Evolutionary conservation across 2,797 vertebrate species (phyloP), one percentile per base, ranked within the genome.

Genomic region (Anguilla megastoma): DNA sequence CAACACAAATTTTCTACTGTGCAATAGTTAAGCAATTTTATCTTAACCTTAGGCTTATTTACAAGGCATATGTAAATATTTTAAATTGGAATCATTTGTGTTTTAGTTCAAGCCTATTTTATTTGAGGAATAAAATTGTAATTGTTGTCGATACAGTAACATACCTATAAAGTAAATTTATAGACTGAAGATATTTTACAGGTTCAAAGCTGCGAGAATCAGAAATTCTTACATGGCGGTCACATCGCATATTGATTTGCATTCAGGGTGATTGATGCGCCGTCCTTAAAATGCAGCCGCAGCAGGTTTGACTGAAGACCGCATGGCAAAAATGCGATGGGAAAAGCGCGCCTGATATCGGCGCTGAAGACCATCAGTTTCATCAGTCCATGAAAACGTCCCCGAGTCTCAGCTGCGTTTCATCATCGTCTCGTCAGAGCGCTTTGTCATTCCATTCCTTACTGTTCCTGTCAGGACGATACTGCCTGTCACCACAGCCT

Each of bases 401-500:
- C 71, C 71, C 90, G 88, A 27, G 85, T 89, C 84, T 88, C 71
- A 91, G 89, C 86, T 76, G 85, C 89, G 88, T 86, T 50, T 50
- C 90, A 87, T 91, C 92, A 94, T 93, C 86, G 92, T 94, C 91
- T 93, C 56, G 10, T 24, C 36, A 8, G 36, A 18, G 30, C 3
- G 18, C 58, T 33, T 9, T 24, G 10, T 3, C 33, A 24, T 27
- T 45, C 4, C 3, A 24, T 80, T 41, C 41, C 41, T 45, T 45
- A 4, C 41, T 45, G 41, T 45, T 5, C 41, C 41, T 45, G 50
- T n/a, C 41, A 24, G 2, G 3, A n/a, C 21, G n/a, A 7, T 6
- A n/a, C 41, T n/a, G 9, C n/a, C 41, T 50, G 41, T 9, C 45
- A 50, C 41, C 10, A n/a, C 24, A 50, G 21, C 27, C 63, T 21